Evolutionary conservation across 2,797 vertebrate genomes (phyloP), one percentile per base, ranked within the genome.

Genomic region (Xiphorhynchus erythropygius): DNA sequence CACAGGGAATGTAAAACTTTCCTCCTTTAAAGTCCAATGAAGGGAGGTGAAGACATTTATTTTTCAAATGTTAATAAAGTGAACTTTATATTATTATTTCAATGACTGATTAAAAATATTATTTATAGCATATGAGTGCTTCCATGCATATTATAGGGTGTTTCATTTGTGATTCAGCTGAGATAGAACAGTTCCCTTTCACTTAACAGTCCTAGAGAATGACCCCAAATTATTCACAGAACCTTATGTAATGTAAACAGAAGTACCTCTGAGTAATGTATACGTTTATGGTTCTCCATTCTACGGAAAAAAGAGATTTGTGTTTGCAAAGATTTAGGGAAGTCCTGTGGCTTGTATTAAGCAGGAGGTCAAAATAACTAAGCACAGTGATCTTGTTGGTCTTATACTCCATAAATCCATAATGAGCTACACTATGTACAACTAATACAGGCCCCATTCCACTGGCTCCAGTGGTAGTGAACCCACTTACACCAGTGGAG

Each of bases 111-210:
- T 95, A 93, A 96, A 96, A 94, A 95, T 93, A 91, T 83, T 96
- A 90, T 94, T 94, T 94, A 94, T 94, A 93, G 39, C 68, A 74
- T 74, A 69, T 0, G 2, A 91, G 39, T 90, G 41, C 85, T 93
- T 95, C 93, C 73, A 95, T 82, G 50, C 70, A 37, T 73, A 89
- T 97, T 96, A 96, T 53, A 96, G 90, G 94, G 94, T 96, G 97
- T 97, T 96, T 97, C 94, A 94, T 97, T 96, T 97, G 94, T 91
- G 84, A 95, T 96, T 55, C 91, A 96, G 73, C 69, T 71, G 85
- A 96, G 92, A 96, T 65, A 93, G 74, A 95, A 86, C 65, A 86
- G 87, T 81, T 96, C 74, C n/a, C 67, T 91, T 97, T 92, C 70
- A 76, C 67, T 89, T 93, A 93, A 77, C 28, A 87, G 63, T 87